phyloP scores from a whole-genome alignment of 2,113 vertebrate species.

The Columba livia region DNA sequence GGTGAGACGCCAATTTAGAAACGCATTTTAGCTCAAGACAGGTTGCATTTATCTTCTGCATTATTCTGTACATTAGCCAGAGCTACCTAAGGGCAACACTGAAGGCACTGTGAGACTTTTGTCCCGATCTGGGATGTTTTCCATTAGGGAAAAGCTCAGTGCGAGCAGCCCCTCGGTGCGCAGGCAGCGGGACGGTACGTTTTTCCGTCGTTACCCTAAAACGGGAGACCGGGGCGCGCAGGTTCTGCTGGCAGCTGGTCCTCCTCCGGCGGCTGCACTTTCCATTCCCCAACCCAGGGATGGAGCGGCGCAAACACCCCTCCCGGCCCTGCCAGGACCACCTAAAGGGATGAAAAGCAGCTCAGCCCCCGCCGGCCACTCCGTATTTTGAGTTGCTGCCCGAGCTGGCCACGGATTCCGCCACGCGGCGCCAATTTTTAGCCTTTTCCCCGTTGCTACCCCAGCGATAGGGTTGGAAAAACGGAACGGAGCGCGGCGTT shows the following conservation, averaged over 20 bases:
- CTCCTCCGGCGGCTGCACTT: too few species aligned
- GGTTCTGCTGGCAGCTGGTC: too few species aligned
- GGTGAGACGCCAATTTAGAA: not conserved
- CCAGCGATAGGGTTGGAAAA: rapidly evolving
- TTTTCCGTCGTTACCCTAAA: not conserved
- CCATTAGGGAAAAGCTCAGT: not conserved
- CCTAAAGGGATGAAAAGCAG: not conserved
- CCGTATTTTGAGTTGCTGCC: rapidly evolving
- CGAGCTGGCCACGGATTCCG: not conserved
- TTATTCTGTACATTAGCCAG: rapidly evolving
- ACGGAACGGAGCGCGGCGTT: not conserved
- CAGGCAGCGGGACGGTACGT: not conserved
- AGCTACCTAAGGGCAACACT: not conserved
- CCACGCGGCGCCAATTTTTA: not conserved
- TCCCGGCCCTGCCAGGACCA: not conserved
- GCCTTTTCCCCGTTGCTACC: too few species aligned
- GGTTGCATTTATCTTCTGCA: not conserved
- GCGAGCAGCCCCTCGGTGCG: not conserved
- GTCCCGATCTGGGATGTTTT: not conserved
- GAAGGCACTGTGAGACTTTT: not conserved
- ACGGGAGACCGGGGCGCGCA: too few species aligned
- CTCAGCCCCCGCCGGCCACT: not conserved
- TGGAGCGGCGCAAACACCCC: not conserved
- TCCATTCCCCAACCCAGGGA: too few species aligned
- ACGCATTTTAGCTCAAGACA: rapidly evolving